phyloP scores from a whole-genome alignment of 2,113 vertebrate genomes.

The Clupea harengus region DNA sequence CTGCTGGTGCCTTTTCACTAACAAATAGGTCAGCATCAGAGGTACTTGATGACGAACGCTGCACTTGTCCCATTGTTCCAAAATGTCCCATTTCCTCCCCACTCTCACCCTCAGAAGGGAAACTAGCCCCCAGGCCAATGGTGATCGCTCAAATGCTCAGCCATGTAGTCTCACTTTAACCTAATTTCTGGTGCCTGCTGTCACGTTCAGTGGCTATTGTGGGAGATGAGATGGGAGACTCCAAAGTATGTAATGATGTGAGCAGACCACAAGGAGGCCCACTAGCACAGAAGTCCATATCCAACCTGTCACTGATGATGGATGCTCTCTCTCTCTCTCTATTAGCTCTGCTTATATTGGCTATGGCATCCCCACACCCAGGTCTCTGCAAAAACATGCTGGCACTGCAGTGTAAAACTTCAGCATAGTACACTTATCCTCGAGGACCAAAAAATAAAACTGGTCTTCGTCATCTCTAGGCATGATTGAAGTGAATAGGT shows the following conservation, averaged over 20 bases:
- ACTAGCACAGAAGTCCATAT: background rate
- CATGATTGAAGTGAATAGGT: background rate
- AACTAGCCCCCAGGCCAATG: background rate
- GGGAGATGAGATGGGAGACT: background rate
- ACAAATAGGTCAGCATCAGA: conserved; percentile 18
- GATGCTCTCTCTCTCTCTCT: conserved; percentile 12
- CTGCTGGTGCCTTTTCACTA: conserved; percentile 5
- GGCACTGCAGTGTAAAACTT: background rate
- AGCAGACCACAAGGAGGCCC: conserved; percentile 32
- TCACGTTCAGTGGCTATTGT: background rate
- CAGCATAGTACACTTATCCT: background rate
- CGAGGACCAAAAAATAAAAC: background rate
- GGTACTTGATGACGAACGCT: background rate
- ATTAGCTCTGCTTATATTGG: background rate
- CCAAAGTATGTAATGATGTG: conserved; percentile 22
- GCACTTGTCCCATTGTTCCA: conserved; percentile 14
- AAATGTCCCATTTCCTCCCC: background rate
- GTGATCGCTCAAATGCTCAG: background rate
- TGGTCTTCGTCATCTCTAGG: background rate
- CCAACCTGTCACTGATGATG: background rate
- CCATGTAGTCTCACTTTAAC: conserved; percentile 2
- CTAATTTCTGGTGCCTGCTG: conserved; percentile 9
- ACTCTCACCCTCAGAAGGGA: background rate
- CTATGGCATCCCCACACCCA: background rate
- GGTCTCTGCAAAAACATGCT: background rate